Evolutionary conservation across 1,140 invertebrate genomes (phyloP).

Genomic region (Diabrotica virgifera): DNA sequence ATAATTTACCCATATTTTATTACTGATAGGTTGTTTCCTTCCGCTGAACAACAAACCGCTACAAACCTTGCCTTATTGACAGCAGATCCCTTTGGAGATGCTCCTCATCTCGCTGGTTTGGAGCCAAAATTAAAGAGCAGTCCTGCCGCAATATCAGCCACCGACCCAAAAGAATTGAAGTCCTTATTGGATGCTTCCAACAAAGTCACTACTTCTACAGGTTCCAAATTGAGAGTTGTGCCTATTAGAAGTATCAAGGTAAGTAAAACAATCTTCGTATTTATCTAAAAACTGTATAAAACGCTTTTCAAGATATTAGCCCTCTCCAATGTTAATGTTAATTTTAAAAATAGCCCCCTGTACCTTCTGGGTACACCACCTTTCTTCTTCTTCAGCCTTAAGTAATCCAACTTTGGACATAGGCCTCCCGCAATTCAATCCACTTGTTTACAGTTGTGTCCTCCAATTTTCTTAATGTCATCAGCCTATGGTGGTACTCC

Average conservation of each 20-base stretch:
- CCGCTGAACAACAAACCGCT: constrained; percentile 23
- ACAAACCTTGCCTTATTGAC: constrained; percentile 31
- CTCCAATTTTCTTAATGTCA: no score
- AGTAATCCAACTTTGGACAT: no score
- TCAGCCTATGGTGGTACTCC: no score
- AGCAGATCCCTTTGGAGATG: constrained; percentile 36
- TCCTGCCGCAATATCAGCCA: constrained; percentile 26
- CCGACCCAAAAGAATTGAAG: constrained; percentile 37
- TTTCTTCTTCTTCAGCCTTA: no score
- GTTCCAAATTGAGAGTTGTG: constrained; percentile 28
- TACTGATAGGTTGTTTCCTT: constrained; percentile 29
- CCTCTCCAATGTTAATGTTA: no score
- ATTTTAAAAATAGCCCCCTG: no score
- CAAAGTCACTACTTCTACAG: constrained; percentile 27
- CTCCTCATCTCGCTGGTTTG: constrained; percentile 33
- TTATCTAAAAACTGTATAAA: no score
- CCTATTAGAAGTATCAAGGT: constrained; percentile 30
- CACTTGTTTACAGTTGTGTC: no score
- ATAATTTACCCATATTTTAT: constrained; percentile 13
- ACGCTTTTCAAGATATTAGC: no score
- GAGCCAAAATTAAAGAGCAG: constrained; percentile 28
- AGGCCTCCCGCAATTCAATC: no score
- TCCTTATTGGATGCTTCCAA: constrained; percentile 35
- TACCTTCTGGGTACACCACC: no score
- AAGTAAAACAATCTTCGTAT: constrained; percentile 6